These are phyloP conservation scores for Linepithema humile DNA, from an alignment of 1,140 invertebrate genomes.

Conservation along the genomic window DNA sequence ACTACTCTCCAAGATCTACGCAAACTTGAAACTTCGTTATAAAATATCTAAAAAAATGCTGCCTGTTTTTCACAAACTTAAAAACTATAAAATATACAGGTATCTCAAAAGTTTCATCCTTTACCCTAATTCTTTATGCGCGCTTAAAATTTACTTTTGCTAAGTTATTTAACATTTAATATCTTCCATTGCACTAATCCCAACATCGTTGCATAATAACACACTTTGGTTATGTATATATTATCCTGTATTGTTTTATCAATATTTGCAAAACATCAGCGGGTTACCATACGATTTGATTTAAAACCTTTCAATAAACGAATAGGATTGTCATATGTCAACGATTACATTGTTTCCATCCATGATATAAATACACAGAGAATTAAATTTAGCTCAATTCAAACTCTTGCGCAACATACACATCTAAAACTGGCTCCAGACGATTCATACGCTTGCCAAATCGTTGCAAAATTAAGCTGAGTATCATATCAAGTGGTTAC, in stretches of 20 bases:
- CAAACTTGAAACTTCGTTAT: conserved; percentile 2
- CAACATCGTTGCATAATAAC: conserved; percentile 30
- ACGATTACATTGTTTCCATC: conserved; percentile 19
- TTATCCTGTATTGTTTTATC: conserved; percentile 23
- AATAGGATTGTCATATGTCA: conserved; percentile 40
- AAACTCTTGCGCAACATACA: background rate
- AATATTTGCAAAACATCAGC: conserved; percentile 22
- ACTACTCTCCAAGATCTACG: background rate
- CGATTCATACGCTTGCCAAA: conserved; percentile 26
- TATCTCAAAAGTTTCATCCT: background rate
- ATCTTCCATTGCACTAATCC: conserved; percentile 1
- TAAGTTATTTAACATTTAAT: conserved; percentile 19
- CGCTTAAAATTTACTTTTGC: background rate
- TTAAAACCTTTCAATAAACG: conserved; percentile 20
- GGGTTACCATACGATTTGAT: conserved; percentile 20
- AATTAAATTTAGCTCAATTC: conserved; percentile 16
- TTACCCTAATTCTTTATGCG: conserved; percentile 7
- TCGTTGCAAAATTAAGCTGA: conserved; percentile 1
- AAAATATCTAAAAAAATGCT: conserved; percentile 7
- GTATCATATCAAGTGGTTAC: conserved; percentile 6
- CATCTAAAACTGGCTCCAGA: background rate
- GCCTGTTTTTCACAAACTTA: background rate
- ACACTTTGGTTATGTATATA: conserved; percentile 25
- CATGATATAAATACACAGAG: conserved; percentile 13
- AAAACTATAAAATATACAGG: conserved; percentile 1